Evolutionary conservation across 1,140 invertebrate species (phyloP).

Genomic region (Galleria mellonella): DNA sequence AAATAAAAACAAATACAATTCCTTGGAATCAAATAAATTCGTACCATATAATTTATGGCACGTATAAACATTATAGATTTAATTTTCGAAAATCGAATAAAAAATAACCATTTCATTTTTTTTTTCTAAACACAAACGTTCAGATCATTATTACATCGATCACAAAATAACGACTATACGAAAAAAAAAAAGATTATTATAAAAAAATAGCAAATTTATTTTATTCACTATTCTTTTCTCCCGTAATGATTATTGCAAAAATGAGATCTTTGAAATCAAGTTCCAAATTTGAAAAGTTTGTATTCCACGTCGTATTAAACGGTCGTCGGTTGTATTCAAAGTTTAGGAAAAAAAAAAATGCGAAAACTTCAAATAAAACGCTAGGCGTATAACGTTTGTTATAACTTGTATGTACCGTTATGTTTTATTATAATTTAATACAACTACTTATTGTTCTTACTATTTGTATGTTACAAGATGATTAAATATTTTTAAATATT

Average conservation of each 20-base stretch:
- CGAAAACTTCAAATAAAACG: constrained; percentile 5
- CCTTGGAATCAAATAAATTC: constrained; percentile 12
- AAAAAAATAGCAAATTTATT: too few species aligned
- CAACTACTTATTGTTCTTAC: constrained; percentile 70
- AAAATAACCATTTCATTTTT: constrained; percentile 11
- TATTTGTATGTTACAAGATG: constrained; percentile 56
- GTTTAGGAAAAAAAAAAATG: constrained; percentile 1
- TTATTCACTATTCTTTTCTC: too few species aligned
- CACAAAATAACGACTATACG: constrained; percentile 16
- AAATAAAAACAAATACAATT: constrained; percentile 38
- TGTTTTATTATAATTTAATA: constrained; percentile 31
- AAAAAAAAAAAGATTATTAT: too few species aligned
- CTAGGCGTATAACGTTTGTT: constrained; percentile 2
- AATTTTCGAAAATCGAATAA: constrained; percentile 7
- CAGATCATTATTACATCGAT: constrained; percentile 20
- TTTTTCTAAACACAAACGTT: constrained; percentile 10
- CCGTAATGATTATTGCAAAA: neutral
- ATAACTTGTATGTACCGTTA: too few species aligned
- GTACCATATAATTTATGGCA: constrained; percentile 32
- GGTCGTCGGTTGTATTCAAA: neutral
- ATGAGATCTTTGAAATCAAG: constrained; percentile 3
- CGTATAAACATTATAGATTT: constrained; percentile 1
- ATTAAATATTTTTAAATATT: constrained; percentile 70
- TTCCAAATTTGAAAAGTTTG: neutral
- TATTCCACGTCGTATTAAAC: too few species aligned